Evolutionary conservation across 2,113 vertebrate species (phyloP).

Genomic region (Pluvianellus socialis): DNA sequence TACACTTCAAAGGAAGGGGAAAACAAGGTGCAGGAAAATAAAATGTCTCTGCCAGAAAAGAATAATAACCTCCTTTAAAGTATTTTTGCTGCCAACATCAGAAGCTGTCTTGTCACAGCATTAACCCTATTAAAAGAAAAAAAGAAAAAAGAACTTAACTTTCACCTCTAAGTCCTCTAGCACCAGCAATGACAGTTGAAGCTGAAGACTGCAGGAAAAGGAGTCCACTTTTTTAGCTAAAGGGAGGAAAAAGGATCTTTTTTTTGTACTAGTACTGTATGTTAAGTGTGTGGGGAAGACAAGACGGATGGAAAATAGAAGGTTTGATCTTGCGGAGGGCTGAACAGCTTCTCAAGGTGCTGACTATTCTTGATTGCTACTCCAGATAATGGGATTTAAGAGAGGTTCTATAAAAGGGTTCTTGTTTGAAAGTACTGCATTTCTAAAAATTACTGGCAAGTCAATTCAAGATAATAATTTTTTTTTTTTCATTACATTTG

Average conservation of each 20-base stretch:
- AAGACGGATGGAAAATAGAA: background rate
- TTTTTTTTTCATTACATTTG: background rate
- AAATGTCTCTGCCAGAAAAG: background rate
- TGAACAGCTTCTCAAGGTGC: background rate
- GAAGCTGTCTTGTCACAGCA: rapidly evolving
- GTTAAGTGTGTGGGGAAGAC: background rate
- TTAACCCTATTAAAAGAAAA: background rate
- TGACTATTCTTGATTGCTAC: background rate
- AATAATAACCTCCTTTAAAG: background rate
- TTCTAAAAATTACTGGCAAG: background rate
- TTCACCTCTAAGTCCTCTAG: background rate
- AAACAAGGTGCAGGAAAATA: background rate
- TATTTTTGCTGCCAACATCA: background rate
- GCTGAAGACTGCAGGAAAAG: background rate
- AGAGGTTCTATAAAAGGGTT: background rate
- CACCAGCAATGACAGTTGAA: background rate
- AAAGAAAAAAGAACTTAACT: background rate
- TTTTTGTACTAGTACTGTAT: background rate
- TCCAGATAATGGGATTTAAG: background rate
- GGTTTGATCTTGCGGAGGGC: background rate
- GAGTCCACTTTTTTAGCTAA: background rate
- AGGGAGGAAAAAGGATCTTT: rapidly evolving
- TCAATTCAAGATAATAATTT: background rate
- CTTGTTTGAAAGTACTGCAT: background rate
- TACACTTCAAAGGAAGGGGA: background rate